These are phyloP conservation scores for Aplochiton taeniatus DNA, from an alignment of 2,797 vertebrate genomes.

Conservation along the genomic window DNA sequence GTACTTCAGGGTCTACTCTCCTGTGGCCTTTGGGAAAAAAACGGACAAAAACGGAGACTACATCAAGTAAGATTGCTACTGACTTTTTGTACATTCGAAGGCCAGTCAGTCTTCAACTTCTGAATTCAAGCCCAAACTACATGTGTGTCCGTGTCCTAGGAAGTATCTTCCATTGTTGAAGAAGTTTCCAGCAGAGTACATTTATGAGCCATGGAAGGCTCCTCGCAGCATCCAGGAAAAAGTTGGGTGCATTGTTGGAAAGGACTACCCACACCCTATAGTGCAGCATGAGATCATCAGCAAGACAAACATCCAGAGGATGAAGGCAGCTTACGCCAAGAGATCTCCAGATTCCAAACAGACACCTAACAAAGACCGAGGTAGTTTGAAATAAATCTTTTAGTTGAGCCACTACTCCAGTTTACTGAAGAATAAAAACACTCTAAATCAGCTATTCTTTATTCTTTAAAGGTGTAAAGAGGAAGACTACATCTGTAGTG, in stretches of 20 bases:
- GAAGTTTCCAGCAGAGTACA: slow-evolving; percentile 72
- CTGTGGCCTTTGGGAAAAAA: slow-evolving; percentile 75
- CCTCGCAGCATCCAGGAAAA: slow-evolving; percentile 69
- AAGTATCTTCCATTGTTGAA: slow-evolving; percentile 78
- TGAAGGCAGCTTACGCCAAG: slow-evolving; percentile 73
- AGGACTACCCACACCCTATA: slow-evolving; percentile 75
- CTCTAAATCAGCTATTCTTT: slow-evolving; percentile 10
- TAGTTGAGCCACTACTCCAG: background rate
- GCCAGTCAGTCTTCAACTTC: background rate
- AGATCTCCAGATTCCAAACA: slow-evolving; percentile 35
- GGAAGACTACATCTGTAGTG: slow-evolving; percentile 47
- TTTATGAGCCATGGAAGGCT: slow-evolving; percentile 78
- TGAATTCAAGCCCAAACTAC: background rate
- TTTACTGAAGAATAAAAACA: background rate
- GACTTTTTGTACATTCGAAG: no score
- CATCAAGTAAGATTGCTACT: slow-evolving; percentile 65
- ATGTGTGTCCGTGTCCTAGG: slow-evolving; percentile 41
- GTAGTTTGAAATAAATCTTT: slow-evolving; percentile 18
- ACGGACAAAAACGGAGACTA: slow-evolving; percentile 75
- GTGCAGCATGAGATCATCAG: slow-evolving; percentile 63
- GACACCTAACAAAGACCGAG: slow-evolving; percentile 51
- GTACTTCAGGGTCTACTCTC: slow-evolving; percentile 76
- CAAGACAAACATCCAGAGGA: slow-evolving; percentile 75
- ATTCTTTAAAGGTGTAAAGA: slow-evolving; percentile 64
- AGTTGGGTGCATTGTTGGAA: slow-evolving; percentile 77